Percentiles rank a stretch among this genome's conserved stretches.
Conservation (phyloP, 2,797 vertebrate species). For the Hypotaenidia philippensis region DNA sequence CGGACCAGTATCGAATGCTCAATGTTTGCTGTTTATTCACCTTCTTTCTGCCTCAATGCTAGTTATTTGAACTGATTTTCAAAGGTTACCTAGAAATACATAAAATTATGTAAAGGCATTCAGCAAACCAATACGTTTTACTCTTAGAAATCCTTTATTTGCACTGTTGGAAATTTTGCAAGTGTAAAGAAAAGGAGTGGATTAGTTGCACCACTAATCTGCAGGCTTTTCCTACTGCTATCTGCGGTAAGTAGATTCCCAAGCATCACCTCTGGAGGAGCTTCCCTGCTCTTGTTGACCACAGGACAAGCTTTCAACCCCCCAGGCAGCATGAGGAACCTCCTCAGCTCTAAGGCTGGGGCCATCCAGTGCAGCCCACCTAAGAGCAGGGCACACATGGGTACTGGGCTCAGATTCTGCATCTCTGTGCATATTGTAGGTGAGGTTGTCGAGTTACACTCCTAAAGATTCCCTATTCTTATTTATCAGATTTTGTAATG, state of each 20-base stretch:
- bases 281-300: not conserved
- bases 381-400: not conserved
- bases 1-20: not conserved
- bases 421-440: not conserved
- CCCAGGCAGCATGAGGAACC: accelerated
- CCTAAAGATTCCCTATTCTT: not conserved
- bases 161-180: not conserved
- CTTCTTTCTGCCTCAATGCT: not conserved
- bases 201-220: not conserved
- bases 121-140: not conserved
- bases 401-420: not conserved
- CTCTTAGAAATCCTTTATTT: not conserved
- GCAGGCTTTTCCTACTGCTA: not conserved
- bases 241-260: not conserved
- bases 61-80: not conserved
- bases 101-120: not conserved
- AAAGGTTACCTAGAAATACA: not conserved
- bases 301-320: not conserved
- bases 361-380: not conserved
- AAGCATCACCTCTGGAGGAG: not conserved
- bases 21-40: not conserved
- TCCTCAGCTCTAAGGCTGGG: not conserved
- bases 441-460: not conserved
- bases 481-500: not conserved
- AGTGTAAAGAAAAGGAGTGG: not conserved